Evolutionary conservation across 1,140 invertebrate genomes (phyloP), one percentile per base, ranked within the genome.

Genomic region (Drosophila oshimai): DNA sequence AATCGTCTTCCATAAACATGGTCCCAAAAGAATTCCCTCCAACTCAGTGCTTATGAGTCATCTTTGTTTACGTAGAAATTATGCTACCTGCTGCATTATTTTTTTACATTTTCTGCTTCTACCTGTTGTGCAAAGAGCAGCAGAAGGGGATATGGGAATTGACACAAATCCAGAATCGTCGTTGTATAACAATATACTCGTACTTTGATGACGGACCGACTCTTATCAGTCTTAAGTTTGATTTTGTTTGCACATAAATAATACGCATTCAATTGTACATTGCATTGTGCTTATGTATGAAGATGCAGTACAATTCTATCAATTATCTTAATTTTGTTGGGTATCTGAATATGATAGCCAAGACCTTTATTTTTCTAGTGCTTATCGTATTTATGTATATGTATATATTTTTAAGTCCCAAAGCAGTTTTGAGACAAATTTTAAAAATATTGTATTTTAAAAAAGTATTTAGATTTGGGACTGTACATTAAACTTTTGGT

Each of bases 31-130:
- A 74, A 53, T 67, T 78, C 55, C 55, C 28, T 78, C 20, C 18
- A 31, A 10, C 29, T 50, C 15, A 13, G 4, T n/a, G 6, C 28
- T 34, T 6, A 53, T 84, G 80, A 84, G 46, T 84, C 80, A 84
- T 71, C 80, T 36, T 49, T 86, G 80, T 84, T 84, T 86, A 86
- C 67, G 50, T 84, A 79, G 71, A 86, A 84, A 84, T 84, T 84
- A 80, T 84, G 80, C 80, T 84, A 84, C 80, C 80, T 84, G 80
- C 71, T 84, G 80, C 80, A 86, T 33, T 79, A 20, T 75, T 47
- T 64, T 36, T 39, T 28, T 7, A 9, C 7, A 24, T 53, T 24
- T 68, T 36, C 28, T 33, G 17, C 15, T 53, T 79, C 37, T 86
- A 67, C 70, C 80, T 79, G 74, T 65, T 64, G 58, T 20, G 7